Evolutionary conservation across 2,113 vertebrate genomes (phyloP).

Genomic region (Ochotona curzoniae): DNA sequence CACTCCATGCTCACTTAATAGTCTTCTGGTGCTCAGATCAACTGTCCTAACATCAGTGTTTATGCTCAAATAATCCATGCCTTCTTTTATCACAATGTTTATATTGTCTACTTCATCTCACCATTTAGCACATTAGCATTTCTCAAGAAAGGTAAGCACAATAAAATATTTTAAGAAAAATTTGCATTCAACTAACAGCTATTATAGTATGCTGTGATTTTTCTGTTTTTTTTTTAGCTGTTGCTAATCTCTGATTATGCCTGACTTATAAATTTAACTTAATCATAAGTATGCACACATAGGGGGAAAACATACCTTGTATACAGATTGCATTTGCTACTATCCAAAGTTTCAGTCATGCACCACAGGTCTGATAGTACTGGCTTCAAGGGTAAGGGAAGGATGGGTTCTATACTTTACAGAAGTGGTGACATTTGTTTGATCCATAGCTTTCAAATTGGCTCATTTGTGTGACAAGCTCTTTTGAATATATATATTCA

Average conservation of each 20-base stretch:
- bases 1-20: not conserved
- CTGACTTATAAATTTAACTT: not conserved
- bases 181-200: not conserved
- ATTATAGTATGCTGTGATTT: not conserved
- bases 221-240: not conserved
- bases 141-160: not conserved
- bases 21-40: not conserved
- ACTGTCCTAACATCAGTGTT: not conserved
- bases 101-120: not conserved
- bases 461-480: not conserved
- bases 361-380: too few species aligned
- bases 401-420: not conserved
- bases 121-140: not conserved
- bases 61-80: not conserved
- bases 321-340: not conserved
- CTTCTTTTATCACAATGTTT: not conserved
- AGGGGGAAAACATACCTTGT: not conserved
- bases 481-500: not conserved
- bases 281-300: not conserved
- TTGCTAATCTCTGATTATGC: not conserved
- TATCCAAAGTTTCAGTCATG: not conserved
- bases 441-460: not conserved
- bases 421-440: not conserved
- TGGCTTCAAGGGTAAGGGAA: not conserved
- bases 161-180: not conserved